Evolutionary conservation across 2,888 invertebrate genomes (phyloP), one percentile per base, ranked within the genome.

Genomic region (Ectobius pallidus): DNA sequence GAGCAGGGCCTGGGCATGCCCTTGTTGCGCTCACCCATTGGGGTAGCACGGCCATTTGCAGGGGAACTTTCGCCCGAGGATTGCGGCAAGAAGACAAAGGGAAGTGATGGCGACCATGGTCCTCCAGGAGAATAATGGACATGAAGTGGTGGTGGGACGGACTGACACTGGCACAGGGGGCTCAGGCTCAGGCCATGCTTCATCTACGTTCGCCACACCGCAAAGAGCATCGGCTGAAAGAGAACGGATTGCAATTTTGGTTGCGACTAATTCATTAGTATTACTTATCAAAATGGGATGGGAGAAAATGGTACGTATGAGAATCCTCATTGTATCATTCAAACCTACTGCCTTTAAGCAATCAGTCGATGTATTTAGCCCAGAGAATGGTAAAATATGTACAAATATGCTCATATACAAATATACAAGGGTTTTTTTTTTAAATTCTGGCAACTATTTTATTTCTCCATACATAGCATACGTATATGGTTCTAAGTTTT

Each of bases 31-130:
- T 65, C 65, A 65, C 65, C 65, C n/a, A 65, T 65, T 18, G 46
- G 65, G 65, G 44, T 42, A 34, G 42, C 63, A 63, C 20, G 25
- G 63, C 63, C 63, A 63, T 63, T 63, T 22, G 39, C 65, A 27
- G 44, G 44, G 65, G 39, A 65, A 65, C 46, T 46, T 65, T 65
- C 65, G 65, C 65, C 65, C 65, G 44, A 65, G 46, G 42, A 65
- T 25, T 65, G 65, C 65, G 65, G 65, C 65, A 65, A 65, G 65
- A 65, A 65, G 65, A 65, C 65, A 65, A 65, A 65, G 65, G 46
- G 25, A 65, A 9, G 65, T 44, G 65, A 65, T 65, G 65, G 46
- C 46, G 42, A 65, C 65, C 44, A 65, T 65, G 18, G 65, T 65
- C 65, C 65, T 65, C 65, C 65, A 65, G 65, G 65, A 65, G 65